phyloP scores from a whole-genome alignment of 2,797 vertebrate species.

The Pelobates cultripes region DNA sequence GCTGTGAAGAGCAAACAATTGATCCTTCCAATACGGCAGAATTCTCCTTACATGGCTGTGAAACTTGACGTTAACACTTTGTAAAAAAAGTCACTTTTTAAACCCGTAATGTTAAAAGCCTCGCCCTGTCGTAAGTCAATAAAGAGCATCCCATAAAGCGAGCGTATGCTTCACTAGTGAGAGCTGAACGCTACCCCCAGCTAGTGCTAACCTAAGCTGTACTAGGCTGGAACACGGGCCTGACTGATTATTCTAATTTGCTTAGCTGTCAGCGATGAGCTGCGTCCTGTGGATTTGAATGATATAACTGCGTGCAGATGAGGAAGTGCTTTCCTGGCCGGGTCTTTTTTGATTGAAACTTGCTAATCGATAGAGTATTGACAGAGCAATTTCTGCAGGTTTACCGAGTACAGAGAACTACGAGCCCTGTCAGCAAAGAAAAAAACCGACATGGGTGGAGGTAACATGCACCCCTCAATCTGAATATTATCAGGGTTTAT shows the following conservation, averaged over 20 bases:
- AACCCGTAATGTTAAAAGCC: neutral
- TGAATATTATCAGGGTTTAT: too few species aligned
- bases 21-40: too few species aligned
- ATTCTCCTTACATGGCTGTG: too few species aligned
- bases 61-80: neutral
- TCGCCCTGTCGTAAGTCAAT: neutral
- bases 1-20: too few species aligned
- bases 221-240: neutral
- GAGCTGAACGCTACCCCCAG: neutral
- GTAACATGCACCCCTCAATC: too few species aligned
- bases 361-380: slow-evolving; percentile 11
- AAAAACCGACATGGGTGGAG: neutral
- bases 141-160: neutral
- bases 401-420: neutral
- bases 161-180: neutral
- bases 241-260: neutral
- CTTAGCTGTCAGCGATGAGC: neutral
- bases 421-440: neutral
- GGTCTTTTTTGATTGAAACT: slow-evolving; percentile 12
- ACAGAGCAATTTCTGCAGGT: slow-evolving; percentile 18
- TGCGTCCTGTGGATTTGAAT: neutral
- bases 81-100: neutral
- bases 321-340: neutral
- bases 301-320: slow-evolving; percentile 8
- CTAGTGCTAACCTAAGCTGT: neutral